Base-by-base conservation (phyloP, 2,888 invertebrate species). In the Eubasilissa splendida region DNA sequence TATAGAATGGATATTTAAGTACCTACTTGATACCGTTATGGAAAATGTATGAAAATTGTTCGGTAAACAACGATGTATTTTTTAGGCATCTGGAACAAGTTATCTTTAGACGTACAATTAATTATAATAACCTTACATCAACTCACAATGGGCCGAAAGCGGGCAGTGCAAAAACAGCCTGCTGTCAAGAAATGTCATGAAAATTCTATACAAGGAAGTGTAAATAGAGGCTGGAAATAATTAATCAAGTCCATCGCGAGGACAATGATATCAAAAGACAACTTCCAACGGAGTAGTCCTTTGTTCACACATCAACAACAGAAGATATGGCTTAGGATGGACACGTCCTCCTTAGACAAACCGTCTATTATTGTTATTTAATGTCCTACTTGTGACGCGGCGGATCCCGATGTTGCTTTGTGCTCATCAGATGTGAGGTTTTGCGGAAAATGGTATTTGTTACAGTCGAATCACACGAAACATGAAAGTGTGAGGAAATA, bases 191-290 rank as follows among this genome's bases (percentile, higher is more conserved):
- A 79, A 63, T 66, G 60, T 79, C 70, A 63, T 54, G 79, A 79
- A 75, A 79, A 79, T 73, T 63, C 59, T 77, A 66, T 79, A 60
- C 74, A 60, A 70, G 65, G 65, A 63, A 79, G 80, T 77, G 82
- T 79, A 82, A 82, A 82, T 65, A 80, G 65, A 73, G 77, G 77
- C 73, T 75, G 78, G 78, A 66, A 79, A 77, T 74, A 82, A 82
- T 82, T 82, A 82, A 82, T 82, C 82, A 82, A 80, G 82, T 82
- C 82, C 80, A 70, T 76, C 78, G 76, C 78, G 65, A 75, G 80
- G 82, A 82, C 82, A 82, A 82, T 82, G 82, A 80, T 82, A 78
- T 82, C 82, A 82, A 82, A 82, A 82, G 82, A 82, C 82, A 82
- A 82, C 82, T 82, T 82, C 80, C 77, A 77, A 12, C 65, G 73